Evolutionary conservation across 2,113 vertebrate species (phyloP).

Genomic region (Pluvianellus socialis): DNA sequence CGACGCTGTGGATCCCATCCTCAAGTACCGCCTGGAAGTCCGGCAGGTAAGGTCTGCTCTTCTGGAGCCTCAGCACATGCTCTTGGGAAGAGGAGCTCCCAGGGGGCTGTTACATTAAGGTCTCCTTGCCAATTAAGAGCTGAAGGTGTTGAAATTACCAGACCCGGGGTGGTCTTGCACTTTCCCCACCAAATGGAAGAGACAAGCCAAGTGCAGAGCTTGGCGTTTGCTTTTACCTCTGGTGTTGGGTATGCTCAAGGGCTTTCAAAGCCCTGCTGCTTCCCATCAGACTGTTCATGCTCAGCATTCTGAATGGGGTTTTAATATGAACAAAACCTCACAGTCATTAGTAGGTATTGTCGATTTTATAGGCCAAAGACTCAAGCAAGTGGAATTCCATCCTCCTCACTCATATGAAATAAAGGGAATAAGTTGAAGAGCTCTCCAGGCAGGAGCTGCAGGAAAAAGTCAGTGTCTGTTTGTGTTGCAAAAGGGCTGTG

Average conservation of each 20-base stretch:
- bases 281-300: neutral
- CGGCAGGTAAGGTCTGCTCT: constrained; percentile 80
- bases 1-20: constrained; percentile 86
- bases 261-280: neutral
- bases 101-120: neutral
- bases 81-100: neutral
- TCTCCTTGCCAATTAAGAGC: neutral
- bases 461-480: neutral
- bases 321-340: neutral
- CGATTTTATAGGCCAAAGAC: neutral
- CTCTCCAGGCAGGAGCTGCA: constrained; percentile 18
- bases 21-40: constrained; percentile 89
- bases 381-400: neutral
- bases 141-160: neutral
- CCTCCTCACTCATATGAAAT: neutral
- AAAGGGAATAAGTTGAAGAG: constrained; percentile 13
- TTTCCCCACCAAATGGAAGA: neutral
- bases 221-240: neutral
- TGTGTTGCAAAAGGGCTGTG: constrained; percentile 23
- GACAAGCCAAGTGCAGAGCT: neutral
- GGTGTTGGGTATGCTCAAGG: neutral
- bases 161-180: neutral
- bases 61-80: neutral
- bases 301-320: neutral
- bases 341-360: neutral